Evolutionary conservation across 2,113 vertebrate species (phyloP).

Genomic region (Fregata magnificens): DNA sequence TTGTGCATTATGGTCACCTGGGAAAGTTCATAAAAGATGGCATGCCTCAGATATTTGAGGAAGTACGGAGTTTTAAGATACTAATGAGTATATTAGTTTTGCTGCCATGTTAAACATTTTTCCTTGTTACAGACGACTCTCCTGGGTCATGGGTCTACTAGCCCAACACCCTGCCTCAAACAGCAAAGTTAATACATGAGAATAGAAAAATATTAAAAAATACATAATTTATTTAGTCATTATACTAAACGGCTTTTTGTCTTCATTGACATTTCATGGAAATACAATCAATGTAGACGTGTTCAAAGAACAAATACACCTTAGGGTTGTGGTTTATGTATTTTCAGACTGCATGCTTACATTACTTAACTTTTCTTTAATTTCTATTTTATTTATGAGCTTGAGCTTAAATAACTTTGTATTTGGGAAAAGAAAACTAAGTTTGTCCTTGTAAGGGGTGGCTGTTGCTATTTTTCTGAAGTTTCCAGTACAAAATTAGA

Average conservation of each 20-base stretch:
- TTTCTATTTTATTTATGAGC: not conserved
- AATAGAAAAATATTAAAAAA: not conserved
- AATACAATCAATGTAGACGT: not conserved
- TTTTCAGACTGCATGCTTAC: not conserved
- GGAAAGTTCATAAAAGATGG: not conserved
- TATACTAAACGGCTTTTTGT: not conserved
- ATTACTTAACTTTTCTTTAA: not conserved
- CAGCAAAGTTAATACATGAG: not conserved
- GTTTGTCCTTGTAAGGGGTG: not conserved
- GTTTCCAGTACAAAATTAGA: not conserved
- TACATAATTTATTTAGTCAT: not conserved
- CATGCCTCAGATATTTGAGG: not conserved
- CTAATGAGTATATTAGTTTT: not conserved
- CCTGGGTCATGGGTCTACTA: not conserved
- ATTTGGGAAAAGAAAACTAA: not conserved
- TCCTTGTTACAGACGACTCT: not conserved
- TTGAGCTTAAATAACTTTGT: not conserved
- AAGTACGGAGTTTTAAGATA: not conserved
- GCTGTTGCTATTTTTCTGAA: not conserved
- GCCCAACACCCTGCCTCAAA: not conserved
- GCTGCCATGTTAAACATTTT: not conserved
- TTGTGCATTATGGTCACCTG: not conserved
- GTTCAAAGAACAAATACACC: not conserved
- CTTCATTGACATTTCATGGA: not conserved
- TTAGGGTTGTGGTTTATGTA: not conserved